Evolutionary conservation across 2,113 vertebrate species (phyloP).

Genomic region (Rafetus swinhoei): DNA sequence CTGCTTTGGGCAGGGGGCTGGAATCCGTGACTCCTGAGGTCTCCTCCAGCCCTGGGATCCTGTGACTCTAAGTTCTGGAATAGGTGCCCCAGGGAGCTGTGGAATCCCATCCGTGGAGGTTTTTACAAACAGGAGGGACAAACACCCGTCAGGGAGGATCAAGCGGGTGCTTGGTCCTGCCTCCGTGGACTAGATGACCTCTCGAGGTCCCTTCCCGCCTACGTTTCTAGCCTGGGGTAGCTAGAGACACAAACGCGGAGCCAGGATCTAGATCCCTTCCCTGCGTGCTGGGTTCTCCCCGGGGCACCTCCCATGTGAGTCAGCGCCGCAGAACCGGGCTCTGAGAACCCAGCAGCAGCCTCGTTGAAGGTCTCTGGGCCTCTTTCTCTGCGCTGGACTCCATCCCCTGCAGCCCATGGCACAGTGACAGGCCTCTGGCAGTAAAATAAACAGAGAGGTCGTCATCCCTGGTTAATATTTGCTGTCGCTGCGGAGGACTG

Average conservation of each 20-base stretch:
- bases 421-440: slow-evolving; percentile 60
- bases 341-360: not conserved
- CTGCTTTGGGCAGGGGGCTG: too few species aligned
- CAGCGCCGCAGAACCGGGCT: not conserved
- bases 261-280: not conserved
- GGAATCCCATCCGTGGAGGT: too few species aligned
- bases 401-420: slow-evolving; percentile 49
- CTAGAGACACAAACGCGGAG: not conserved
- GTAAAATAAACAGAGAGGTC: slow-evolving; percentile 74
- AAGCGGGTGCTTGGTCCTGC: not conserved
- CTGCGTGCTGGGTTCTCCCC: not conserved
- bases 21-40: too few species aligned
- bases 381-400: slow-evolving; percentile 50
- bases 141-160: not conserved
- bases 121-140: not conserved
- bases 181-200: not conserved
- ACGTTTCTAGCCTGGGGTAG: not conserved
- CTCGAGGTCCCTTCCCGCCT: not conserved
- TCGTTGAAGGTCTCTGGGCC: not conserved
- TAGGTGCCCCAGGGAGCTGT: too few species aligned
- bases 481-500: slow-evolving; percentile 63
- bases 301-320: not conserved
- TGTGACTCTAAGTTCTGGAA: too few species aligned
- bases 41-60: too few species aligned
- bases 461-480: slow-evolving; percentile 73